These are phyloP conservation scores for Amiota communis DNA, from an alignment of 2,888 invertebrate genomes.

Conservation along the genomic window DNA sequence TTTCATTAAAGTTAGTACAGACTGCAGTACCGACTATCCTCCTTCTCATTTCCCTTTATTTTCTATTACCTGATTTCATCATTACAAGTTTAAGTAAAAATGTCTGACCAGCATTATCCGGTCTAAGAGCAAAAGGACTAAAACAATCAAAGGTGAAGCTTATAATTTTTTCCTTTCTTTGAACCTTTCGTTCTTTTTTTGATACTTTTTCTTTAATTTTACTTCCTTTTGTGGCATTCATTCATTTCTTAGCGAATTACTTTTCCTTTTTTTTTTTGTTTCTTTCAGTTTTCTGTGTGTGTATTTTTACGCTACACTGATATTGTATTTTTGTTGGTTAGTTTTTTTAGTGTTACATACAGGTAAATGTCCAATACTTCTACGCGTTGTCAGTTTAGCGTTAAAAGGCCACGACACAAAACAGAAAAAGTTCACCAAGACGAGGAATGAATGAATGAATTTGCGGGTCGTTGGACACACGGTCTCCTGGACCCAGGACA, in stretches of 20 bases:
- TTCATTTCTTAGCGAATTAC: background rate
- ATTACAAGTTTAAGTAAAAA: slow-evolving; percentile 45
- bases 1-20: too few species aligned
- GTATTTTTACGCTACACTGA: slow-evolving; percentile 58
- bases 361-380: background rate
- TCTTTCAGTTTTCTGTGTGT: slow-evolving; percentile 54
- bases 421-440: slow-evolving; percentile 26
- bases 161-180: slow-evolving; percentile 41
- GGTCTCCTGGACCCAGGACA: slow-evolving; percentile 46
- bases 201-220: background rate
- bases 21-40: too few species aligned
- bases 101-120: slow-evolving; percentile 51
- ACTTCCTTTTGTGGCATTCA: background rate
- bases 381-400: slow-evolving; percentile 20
- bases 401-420: slow-evolving; percentile 27
- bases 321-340: slow-evolving; percentile 42
- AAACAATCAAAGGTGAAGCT: slow-evolving; percentile 66
- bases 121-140: slow-evolving; percentile 39
- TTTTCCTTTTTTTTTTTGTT: slow-evolving; percentile 36
- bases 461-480: slow-evolving; percentile 26
- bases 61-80: slow-evolving; percentile 38
- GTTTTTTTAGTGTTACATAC: background rate
- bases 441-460: slow-evolving; percentile 20
- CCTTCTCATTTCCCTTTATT: too few species aligned
- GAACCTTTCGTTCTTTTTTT: slow-evolving; percentile 12